Conservation (phyloP, 2,113 vertebrate genomes). For the Peromyscus californicus region DNA sequence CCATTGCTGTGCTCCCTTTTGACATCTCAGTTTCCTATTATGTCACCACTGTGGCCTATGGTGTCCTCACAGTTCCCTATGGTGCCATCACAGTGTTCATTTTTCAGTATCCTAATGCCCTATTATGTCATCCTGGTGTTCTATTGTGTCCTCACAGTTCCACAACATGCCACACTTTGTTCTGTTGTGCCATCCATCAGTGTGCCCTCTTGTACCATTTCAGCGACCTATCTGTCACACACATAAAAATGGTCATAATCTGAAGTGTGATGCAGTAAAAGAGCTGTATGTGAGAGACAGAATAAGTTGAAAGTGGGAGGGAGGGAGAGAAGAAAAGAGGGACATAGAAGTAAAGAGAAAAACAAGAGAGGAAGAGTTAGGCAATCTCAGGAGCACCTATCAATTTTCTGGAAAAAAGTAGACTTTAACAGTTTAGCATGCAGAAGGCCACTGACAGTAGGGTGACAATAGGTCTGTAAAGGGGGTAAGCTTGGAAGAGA, state of each 20-base stretch:
- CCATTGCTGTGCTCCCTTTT: too few relatives aligned
- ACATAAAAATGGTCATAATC: neutral
- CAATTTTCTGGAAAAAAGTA: neutral
- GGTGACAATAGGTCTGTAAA: neutral
- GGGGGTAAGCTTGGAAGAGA: slow-evolving; percentile 3
- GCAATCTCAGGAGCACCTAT: neutral
- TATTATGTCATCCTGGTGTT: neutral
- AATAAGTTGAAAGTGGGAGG: neutral
- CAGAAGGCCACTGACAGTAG: neutral
- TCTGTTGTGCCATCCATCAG: too few relatives aligned
- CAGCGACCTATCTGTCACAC: neutral
- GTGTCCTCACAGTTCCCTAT: too few relatives aligned
- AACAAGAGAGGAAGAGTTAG: neutral
- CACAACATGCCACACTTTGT: neutral
- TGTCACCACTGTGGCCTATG: too few relatives aligned
- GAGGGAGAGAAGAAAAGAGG: neutral
- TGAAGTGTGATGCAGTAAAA: neutral
- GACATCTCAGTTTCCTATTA: too few relatives aligned
- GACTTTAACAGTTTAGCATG: neutral
- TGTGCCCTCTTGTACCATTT: too few relatives aligned
- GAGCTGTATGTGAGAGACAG: neutral
- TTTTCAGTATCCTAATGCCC: neutral
- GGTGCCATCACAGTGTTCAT: neutral
- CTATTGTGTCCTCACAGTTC: neutral
- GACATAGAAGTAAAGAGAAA: neutral